Percentiles rank a stretch among this genome's conserved stretches.
phyloP scores from a whole-genome alignment of 2,797 vertebrate genomes.

The Threskiornis aethiopicus region DNA sequence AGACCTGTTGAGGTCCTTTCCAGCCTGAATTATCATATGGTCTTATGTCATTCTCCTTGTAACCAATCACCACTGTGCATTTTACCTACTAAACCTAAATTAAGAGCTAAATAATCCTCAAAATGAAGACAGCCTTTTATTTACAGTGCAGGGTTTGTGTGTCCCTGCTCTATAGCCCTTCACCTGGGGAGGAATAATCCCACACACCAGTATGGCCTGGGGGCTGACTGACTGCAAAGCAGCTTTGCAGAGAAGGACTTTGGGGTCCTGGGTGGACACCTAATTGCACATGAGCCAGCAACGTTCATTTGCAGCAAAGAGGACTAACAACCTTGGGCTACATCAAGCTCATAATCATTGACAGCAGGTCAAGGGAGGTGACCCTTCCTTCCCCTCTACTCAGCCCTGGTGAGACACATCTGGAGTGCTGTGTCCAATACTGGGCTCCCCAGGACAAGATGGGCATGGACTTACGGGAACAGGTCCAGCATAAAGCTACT shows the following conservation, averaged over 20 bases:
- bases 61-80: neutral
- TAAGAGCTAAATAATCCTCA: neutral
- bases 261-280: neutral
- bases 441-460: neutral
- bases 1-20: neutral
- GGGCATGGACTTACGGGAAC: neutral
- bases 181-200: neutral
- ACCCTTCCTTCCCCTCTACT: neutral
- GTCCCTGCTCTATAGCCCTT: too few relatives aligned
- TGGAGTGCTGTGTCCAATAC: neutral
- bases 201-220: neutral
- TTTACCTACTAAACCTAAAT: neutral
- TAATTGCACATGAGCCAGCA: neutral
- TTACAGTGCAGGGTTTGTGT: neutral
- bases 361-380: neutral
- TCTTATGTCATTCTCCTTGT: neutral
- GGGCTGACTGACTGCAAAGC: neutral
- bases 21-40: neutral
- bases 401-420: neutral
- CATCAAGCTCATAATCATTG: neutral
- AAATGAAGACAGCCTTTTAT: accelerated
- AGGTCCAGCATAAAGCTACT: neutral
- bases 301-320: neutral
- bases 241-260: neutral
- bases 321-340: neutral